These are phyloP conservation scores for Pygocentrus nattereri DNA, from an alignment of 2,797 vertebrate genomes.

Conservation along the genomic window DNA sequence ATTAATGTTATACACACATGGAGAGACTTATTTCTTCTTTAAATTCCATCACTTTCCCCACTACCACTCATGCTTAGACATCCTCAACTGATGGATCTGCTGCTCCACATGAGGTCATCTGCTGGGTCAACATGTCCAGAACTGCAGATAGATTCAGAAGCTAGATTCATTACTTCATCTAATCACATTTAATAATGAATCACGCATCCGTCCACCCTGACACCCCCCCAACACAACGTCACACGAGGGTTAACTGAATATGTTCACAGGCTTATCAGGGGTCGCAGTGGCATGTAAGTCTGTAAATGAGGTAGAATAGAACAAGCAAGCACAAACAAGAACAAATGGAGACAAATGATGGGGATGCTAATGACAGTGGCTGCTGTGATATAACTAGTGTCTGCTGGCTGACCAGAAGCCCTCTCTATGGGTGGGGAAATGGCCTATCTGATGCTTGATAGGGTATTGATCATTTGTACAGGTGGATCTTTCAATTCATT, in stretches of 20 bases:
- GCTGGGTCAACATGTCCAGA: conserved; percentile 4
- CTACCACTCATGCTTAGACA: not conserved
- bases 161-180: conserved; percentile 13
- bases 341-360: conserved; percentile 63
- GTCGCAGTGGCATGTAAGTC: conserved; percentile 50
- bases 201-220: conserved; percentile 5
- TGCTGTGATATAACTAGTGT: conserved; percentile 39
- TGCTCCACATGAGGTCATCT: conserved; percentile 18
- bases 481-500: conserved; percentile 55
- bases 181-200: not conserved
- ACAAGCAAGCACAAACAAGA: conserved; percentile 49
- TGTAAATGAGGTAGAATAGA: conserved; percentile 48
- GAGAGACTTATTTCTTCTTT: not conserved
- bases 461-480: conserved; percentile 66
- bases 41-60: conserved; percentile 59
- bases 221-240: not conserved
- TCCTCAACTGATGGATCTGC: conserved; percentile 32
- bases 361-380: conserved; percentile 51
- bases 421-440: conserved; percentile 44
- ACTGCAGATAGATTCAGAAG: no score
- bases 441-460: conserved; percentile 58
- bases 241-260: conserved; percentile 40
- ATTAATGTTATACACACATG: no score
- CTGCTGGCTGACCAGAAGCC: conserved; percentile 45
- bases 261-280: conserved; percentile 51